A percentile compares a stretch with the other conserved stretches of the same genome.
Evolutionary conservation across 1,140 invertebrate species (phyloP).

Genomic region (Pomacea maculata): DNA sequence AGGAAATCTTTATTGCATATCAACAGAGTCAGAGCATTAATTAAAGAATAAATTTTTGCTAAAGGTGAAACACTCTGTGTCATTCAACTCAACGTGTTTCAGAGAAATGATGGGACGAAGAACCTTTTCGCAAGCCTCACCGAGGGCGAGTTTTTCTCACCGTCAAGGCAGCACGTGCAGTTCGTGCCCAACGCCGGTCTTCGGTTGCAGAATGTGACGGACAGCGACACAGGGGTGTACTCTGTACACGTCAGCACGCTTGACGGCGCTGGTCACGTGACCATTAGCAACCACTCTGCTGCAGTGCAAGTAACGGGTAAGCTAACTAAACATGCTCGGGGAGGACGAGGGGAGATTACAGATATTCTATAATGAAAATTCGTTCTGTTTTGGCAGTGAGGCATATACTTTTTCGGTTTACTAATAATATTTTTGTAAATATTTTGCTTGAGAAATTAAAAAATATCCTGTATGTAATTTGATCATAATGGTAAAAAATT

Average conservation of each 20-base stretch:
- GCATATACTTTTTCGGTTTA: neutral
- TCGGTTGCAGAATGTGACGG: neutral
- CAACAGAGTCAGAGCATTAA: no score
- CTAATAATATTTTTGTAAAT: neutral
- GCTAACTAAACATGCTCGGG: neutral
- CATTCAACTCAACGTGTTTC: neutral
- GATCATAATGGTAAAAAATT: no score
- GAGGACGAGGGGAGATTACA: no score
- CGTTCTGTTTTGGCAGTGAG: no score
- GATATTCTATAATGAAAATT: no score
- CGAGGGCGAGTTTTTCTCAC: neutral
- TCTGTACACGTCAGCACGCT: neutral
- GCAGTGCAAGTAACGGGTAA: no score
- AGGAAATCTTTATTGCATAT: neutral
- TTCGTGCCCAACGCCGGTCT: neutral
- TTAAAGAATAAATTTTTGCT: neutral
- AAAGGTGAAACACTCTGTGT: neutral
- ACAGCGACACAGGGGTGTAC: neutral
- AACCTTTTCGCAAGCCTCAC: neutral
- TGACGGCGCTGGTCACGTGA: neutral
- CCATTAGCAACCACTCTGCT: no score
- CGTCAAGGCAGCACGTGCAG: neutral
- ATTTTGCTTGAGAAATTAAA: no score
- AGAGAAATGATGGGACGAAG: neutral
- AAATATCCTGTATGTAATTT: no score